Evolutionary conservation across 1,140 invertebrate genomes (phyloP).

Genomic region (Stratiolaelaps scimitus): DNA sequence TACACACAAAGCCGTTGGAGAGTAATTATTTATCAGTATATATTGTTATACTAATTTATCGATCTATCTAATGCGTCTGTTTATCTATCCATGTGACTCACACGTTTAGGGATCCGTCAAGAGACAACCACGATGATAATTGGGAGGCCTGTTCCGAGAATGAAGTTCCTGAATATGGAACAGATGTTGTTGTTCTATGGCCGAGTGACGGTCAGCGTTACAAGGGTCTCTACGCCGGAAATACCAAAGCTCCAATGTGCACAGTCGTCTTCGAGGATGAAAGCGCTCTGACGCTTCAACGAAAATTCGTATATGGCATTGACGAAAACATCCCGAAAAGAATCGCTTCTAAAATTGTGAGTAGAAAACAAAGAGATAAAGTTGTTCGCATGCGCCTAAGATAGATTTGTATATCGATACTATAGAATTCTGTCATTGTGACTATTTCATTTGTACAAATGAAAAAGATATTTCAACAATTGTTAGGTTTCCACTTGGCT

Average conservation of each 20-base stretch:
- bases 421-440: no score
- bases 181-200: constrained; percentile 5
- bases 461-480: no score
- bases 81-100: no score
- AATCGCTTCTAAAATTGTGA: constrained; percentile 17
- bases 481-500: no score
- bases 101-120: no score
- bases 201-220: constrained; percentile 10
- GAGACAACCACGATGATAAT: constrained; percentile 21
- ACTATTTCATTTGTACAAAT: no score
- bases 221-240: constrained; percentile 15
- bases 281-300: constrained; percentile 28
- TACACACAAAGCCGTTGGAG: no score
- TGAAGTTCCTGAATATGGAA: neutral
- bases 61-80: no score
- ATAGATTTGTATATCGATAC: no score
- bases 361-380: constrained; percentile 20
- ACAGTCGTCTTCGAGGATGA: constrained; percentile 32
- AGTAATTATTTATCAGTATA: no score
- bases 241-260: constrained; percentile 26
- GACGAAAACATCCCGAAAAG: constrained; percentile 29
- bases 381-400: no score
- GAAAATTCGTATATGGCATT: constrained; percentile 29
- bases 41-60: no score
- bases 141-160: neutral